phyloP scores from a whole-genome alignment of 2,888 invertebrate genomes.

The Lepidochitona cinerea region DNA sequence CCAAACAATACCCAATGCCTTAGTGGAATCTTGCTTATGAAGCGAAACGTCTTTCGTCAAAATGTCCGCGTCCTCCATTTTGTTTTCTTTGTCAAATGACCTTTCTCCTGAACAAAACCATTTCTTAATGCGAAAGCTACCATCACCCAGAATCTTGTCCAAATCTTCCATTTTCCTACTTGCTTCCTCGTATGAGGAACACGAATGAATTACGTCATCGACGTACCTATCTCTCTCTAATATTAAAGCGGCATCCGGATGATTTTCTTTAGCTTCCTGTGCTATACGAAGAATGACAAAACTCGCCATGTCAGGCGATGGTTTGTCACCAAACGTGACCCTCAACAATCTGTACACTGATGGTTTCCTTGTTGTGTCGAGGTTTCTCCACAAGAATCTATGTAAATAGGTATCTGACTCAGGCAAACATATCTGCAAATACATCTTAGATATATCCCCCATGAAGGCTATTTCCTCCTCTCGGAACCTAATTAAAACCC shows the following conservation, averaged over 20 bases:
- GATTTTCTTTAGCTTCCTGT: not conserved
- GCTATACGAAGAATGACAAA: conserved; percentile 17
- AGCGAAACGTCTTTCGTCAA: not conserved
- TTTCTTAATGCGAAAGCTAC: conserved; percentile 12
- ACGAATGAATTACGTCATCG: conserved; percentile 19
- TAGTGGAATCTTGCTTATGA: not conserved
- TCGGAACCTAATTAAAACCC: not conserved
- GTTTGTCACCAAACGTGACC: conserved; percentile 1
- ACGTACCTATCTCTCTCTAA: conserved; percentile 15
- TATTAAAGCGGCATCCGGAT: conserved; percentile 12
- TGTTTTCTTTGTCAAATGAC: not conserved
- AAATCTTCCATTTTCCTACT: too few relatives aligned
- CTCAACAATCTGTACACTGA: conserved; percentile 5
- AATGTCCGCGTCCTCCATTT: not conserved
- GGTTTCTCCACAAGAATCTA: conserved; percentile 16
- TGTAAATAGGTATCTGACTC: not conserved
- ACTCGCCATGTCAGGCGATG: conserved; percentile 9
- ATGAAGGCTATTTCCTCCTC: conserved; percentile 17
- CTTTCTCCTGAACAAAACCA: conserved; percentile 7
- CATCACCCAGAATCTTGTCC: conserved; percentile 6
- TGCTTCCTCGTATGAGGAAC: too few relatives aligned
- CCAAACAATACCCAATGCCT: not conserved
- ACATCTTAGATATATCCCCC: conserved; percentile 15
- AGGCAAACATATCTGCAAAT: not conserved
- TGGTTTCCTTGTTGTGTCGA: not conserved